These are phyloP conservation scores for Thunnus thynnus DNA, from an alignment of 2,113 vertebrate genomes.

Conservation along the genomic window DNA sequence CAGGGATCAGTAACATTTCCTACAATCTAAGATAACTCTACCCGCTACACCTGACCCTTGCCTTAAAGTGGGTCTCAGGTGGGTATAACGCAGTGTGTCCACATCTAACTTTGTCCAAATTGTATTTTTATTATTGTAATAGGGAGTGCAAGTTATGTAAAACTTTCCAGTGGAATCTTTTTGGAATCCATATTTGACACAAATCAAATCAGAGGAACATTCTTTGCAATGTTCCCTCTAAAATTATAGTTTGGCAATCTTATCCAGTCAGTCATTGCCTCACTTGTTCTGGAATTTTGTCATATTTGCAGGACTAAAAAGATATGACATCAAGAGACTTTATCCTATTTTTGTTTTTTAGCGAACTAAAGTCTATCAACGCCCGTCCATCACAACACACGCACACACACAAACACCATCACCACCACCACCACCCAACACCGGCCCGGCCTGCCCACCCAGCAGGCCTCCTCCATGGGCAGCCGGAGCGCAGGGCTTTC, in stretches of 20 bases:
- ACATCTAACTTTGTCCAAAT: neutral
- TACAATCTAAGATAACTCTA: no score
- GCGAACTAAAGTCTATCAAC: neutral
- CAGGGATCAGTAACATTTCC: no score
- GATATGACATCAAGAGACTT: constrained; percentile 72
- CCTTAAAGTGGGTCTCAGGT: neutral
- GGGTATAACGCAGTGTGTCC: neutral
- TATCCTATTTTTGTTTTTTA: neutral
- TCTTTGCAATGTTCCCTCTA: neutral
- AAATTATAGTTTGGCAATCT: neutral
- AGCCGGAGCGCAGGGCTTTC: constrained; percentile 72
- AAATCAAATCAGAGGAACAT: neutral
- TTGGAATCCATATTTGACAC: constrained; percentile 24
- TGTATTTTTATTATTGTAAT: neutral
- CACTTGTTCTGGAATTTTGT: neutral
- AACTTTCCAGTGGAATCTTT: constrained; percentile 6
- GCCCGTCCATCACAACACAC: constrained; percentile 62
- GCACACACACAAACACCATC: constrained; percentile 10
- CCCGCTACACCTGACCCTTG: neutral
- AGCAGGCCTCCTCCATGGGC: constrained; percentile 65
- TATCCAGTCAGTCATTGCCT: constrained; percentile 7
- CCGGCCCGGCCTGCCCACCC: constrained; percentile 44
- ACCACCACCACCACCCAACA: constrained; percentile 28
- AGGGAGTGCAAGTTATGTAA: constrained; percentile 1
- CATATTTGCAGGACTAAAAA: constrained; percentile 17